These are phyloP conservation scores for Butastur rufipennis DNA, from an alignment of 2,113 vertebrate genomes.

Conservation along the genomic window DNA sequence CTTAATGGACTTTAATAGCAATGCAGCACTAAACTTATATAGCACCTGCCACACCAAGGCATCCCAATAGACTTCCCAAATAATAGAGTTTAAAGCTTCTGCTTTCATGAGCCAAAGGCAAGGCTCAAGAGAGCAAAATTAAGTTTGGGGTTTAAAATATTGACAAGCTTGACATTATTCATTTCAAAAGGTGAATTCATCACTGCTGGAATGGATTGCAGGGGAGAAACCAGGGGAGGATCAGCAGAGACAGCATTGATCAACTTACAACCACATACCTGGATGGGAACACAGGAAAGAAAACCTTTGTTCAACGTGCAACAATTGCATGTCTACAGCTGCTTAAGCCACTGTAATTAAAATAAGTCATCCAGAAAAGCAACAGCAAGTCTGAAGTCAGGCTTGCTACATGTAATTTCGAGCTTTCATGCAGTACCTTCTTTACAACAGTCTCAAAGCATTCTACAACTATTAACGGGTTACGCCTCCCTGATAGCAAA, in stretches of 20 bases:
- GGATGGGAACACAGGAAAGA: not conserved
- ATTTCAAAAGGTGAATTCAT: constrained; percentile 37
- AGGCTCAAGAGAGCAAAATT: constrained; percentile 44
- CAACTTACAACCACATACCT: not conserved
- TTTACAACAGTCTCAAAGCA: not conserved
- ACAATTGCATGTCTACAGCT: not conserved
- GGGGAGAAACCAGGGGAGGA: not conserved
- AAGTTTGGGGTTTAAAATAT: constrained; percentile 51
- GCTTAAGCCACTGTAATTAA: not conserved
- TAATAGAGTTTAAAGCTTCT: constrained; percentile 55
- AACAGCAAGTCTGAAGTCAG: not conserved
- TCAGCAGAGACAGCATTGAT: not conserved
- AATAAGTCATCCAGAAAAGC: not conserved
- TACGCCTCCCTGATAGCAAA: not conserved
- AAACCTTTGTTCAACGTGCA: not conserved
- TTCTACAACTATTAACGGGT: not conserved
- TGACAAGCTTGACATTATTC: constrained; percentile 50
- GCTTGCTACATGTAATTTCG: not conserved
- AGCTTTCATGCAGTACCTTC: not conserved
- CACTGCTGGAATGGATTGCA: not conserved
- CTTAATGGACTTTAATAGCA: constrained; percentile 54
- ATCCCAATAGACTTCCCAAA: constrained; percentile 50
- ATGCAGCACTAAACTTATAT: constrained; percentile 36
- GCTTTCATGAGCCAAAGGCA: constrained; percentile 43
- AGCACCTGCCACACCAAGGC: constrained; percentile 38